Percentiles rank a stretch among this genome's conserved stretches.
phyloP scores from a whole-genome alignment of 2,113 vertebrate species.

The Oryzias curvinotus region DNA sequence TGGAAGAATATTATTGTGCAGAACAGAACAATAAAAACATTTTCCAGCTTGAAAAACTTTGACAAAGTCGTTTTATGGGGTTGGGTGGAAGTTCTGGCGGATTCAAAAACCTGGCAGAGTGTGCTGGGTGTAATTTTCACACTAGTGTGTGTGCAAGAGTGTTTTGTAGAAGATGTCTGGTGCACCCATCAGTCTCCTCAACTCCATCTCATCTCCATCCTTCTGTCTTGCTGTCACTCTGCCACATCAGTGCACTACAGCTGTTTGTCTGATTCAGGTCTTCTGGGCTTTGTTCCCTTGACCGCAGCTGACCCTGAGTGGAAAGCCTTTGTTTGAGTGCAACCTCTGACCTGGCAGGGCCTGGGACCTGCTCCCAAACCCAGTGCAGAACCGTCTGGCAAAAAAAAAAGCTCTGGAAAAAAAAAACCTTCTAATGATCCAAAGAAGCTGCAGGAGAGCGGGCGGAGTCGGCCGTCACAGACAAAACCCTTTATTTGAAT shows the following conservation, averaged over 20 bases:
- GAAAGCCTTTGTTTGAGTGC: constrained; percentile 53
- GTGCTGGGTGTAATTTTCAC: constrained; percentile 6
- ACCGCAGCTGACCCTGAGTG: constrained; percentile 66
- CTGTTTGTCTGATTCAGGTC: constrained; percentile 52
- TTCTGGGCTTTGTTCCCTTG: constrained; percentile 59
- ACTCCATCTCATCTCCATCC: constrained; percentile 11
- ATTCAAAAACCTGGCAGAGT: constrained; percentile 17
- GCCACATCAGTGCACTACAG: constrained; percentile 36
- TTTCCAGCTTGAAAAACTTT: constrained; percentile 24
- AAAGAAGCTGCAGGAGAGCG: constrained; percentile 14
- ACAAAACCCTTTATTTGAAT: constrained; percentile 46
- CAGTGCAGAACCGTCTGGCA: constrained; percentile 43
- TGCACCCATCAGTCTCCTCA: constrained; percentile 11
- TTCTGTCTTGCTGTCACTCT: constrained; percentile 47
- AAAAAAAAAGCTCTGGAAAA: constrained; percentile 11
- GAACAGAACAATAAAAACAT: neutral
- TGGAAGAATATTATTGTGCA: neutral
- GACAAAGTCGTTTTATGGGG: constrained; percentile 13
- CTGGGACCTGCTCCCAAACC: constrained; percentile 64
- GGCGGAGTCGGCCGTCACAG: constrained; percentile 8
- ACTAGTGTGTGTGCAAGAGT: constrained; percentile 10
- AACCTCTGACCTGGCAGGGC: constrained; percentile 66
- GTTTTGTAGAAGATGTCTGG: constrained; percentile 14
- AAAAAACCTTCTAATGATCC: constrained; percentile 23
- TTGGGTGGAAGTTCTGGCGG: constrained; percentile 15